Base-by-base conservation (phyloP, 2,113 vertebrate species). In the Regulus satrapa region DNA sequence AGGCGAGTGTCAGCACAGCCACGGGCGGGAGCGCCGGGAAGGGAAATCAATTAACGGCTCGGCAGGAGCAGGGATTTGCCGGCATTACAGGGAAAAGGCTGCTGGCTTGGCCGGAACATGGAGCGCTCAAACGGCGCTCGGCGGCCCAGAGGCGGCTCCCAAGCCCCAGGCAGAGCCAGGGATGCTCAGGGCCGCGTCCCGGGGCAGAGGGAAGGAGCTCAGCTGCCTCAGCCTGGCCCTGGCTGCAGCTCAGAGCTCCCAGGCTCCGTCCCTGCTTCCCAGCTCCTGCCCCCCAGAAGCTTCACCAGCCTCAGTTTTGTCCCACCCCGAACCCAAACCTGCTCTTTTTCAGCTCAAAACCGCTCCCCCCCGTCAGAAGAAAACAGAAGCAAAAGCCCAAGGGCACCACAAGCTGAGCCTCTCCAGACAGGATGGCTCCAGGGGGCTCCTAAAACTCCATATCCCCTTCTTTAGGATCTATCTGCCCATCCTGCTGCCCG, bases 151-250 rank as follows among this genome's bases (percentile, higher is more conserved):
- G 69, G 46, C 73, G 12, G 3, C 0, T 41, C 93, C 64, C 32
- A 5, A 31, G 49, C n/a, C n/a, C n/a, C 24, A 0, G 64, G 32
- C 49, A 73, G n/a, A 20, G 36, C 18, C 23, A 3, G 31, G 25
- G 34, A 28, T 8, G 34, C 62, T 32, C 63, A 1, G 36, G 18
- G 67, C 48, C 10, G 6, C 17, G 13, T 23, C n/a, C 58, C 3
- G 4, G 1, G 31, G 31, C 11, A 59, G 7, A 36, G 6, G 29
- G 14, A 14, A 29, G 0, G 38, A 21, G 7, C 48, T 12, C 40
- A 48, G 66, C 56, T 41, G 55, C 67, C 38, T 11, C 4, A n/a
- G 55, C 51, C 58, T 0, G 28, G 55, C 18, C 63, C 54, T 3
- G 26, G 68, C 68, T 28, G 2, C 45, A 7, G 52, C 13, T 5